Percentiles rank a stretch among this genome's conserved stretches.
phyloP scores from a whole-genome alignment of 2,888 invertebrate species.

The Lydus trimaculatus region DNA sequence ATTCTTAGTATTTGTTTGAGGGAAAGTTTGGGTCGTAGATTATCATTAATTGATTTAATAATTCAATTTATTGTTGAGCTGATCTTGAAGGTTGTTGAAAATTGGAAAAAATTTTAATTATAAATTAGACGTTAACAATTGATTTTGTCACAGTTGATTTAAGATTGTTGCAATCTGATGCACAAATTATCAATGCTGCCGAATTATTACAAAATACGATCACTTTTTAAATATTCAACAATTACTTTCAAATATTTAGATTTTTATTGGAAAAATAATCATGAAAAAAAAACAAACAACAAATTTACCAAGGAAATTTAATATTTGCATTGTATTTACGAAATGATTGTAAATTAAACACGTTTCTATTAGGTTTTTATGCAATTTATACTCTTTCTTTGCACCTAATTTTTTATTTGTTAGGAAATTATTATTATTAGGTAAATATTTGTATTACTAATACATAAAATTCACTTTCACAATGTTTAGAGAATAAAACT shows the following conservation, averaged over 20 bases:
- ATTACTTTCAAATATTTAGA: background rate
- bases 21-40: background rate
- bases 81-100: background rate
- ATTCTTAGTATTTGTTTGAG: background rate
- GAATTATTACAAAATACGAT: background rate
- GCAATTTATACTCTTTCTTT: background rate
- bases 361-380: slow-evolving; percentile 1
- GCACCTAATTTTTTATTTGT: background rate
- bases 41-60: too few relatives aligned
- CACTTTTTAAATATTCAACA: background rate
- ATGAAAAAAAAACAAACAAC: too few relatives aligned
- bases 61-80: too few relatives aligned
- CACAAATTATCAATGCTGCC: background rate
- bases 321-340: background rate
- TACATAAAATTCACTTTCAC: background rate
- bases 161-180: background rate
- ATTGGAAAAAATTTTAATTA: background rate
- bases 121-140: background rate
- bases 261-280: too few relatives aligned
- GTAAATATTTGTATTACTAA: background rate
- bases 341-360: background rate
- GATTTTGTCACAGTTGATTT: background rate
- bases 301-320: background rate
- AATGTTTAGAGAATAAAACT: background rate
- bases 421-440: background rate